Base-by-base conservation (phyloP, 1,140 invertebrate genomes). In the Drosophila tsacasi region DNA sequence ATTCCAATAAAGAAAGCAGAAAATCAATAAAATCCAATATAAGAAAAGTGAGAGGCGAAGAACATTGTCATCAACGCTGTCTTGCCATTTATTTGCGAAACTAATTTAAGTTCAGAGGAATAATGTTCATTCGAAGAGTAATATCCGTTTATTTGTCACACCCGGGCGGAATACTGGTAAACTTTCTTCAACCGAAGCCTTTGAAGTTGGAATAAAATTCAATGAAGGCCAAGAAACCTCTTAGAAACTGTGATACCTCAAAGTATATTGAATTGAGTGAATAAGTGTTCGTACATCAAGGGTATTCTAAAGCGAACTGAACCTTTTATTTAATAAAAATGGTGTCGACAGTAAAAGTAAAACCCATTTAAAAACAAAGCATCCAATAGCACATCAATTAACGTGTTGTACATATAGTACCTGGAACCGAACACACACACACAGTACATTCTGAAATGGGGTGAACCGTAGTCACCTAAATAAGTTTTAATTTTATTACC, bases 331-430 rank as follows among this genome's bases (percentile, higher is more conserved):
- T 19, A 39, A 47, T 58, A 55, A 77, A 55, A 77, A 46, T 58
- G 19, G 27, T 25, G 21, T 57, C 46, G 25, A 30, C 47, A 46
- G 17, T 54, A 61, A 61, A 67, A 67, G 58, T 25, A 74, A 59
- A 79, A 64, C 50, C 42, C 27, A 55, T 82, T 65, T 64, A 54
- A 65, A 64, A 52, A 47, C 47, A 65, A 50, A 81, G 78, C 62
- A 65, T 52, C 74, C 79, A 85, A 81, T 74, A 78, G 69, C 61
- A 63, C 74, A 55, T 59, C 47, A 77, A 84, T 81, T 84, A 61
- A 58, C 52, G 42, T 46, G 59, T 39, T 77, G 37, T 57, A 65
- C 52, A 60, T 47, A 60, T 63, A 47, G 46, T 50, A 65, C 58
- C 60, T 69, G 63, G n/a, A 68, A 44, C 39, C 25, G 27, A 39